phyloP scores from a whole-genome alignment of 2,113 vertebrate genomes.

The Elephantulus edwardii region DNA sequence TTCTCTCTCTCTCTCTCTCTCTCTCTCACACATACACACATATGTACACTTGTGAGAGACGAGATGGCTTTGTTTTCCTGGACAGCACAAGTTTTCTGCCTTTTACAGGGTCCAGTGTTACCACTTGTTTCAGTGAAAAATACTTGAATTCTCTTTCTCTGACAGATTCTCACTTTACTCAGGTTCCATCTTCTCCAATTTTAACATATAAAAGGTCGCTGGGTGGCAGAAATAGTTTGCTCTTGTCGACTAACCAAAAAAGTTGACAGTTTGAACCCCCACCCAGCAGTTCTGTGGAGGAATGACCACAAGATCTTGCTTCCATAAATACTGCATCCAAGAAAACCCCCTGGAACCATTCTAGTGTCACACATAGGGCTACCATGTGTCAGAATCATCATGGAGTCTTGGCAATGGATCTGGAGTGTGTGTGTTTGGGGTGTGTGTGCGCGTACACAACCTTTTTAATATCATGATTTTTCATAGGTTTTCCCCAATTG shows the following conservation, averaged over 20 bases:
- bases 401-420: no score
- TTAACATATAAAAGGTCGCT: neutral
- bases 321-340: neutral
- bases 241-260: neutral
- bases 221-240: neutral
- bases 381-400: neutral
- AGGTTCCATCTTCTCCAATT: neutral
- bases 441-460: no score
- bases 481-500: neutral
- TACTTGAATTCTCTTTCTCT: neutral
- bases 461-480: neutral
- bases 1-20: no score
- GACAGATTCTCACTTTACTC: neutral
- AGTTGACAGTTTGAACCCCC: neutral
- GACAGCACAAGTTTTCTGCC: neutral
- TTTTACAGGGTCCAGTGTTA: neutral
- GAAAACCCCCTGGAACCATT: neutral
- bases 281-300: neutral
- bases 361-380: neutral
- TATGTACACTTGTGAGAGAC: neutral
- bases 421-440: no score
- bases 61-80: neutral
- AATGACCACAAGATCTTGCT: neutral
- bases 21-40: neutral
- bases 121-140: neutral